Percentiles rank a stretch among this genome's conserved stretches.
These are phyloP conservation scores for Drosophila dives DNA, from an alignment of 2,888 invertebrate genomes.

Conservation along the genomic window DNA sequence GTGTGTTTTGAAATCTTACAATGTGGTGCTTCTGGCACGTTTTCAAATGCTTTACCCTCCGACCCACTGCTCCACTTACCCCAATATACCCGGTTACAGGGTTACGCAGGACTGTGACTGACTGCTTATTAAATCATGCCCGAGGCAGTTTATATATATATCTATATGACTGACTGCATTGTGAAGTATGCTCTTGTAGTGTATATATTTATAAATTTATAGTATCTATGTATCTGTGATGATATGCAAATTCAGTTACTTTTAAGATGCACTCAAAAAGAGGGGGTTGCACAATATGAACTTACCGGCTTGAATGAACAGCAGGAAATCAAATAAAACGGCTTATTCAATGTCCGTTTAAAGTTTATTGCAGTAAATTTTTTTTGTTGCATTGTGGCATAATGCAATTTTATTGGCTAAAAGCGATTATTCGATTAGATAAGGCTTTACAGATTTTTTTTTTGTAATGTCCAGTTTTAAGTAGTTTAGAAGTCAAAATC, in stretches of 20 bases:
- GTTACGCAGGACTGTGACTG: constrained; percentile 22
- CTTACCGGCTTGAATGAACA: background rate
- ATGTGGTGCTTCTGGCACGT: constrained; percentile 20
- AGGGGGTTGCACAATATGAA: background rate
- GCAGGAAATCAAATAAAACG: constrained; percentile 2
- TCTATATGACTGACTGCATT: constrained; percentile 26
- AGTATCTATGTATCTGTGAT: background rate
- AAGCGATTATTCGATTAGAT: background rate
- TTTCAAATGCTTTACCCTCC: constrained; percentile 41
- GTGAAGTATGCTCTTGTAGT: background rate
- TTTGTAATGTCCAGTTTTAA: background rate
- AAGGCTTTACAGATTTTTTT: background rate
- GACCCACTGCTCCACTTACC: constrained; percentile 6
- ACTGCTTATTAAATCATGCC: constrained; percentile 68
- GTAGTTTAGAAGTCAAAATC: background rate
- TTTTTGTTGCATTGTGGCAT: background rate
- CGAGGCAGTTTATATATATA: constrained; percentile 46
- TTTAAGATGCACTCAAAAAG: constrained; percentile 22
- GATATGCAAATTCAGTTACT: constrained; percentile 37
- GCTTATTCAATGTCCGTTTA: background rate
- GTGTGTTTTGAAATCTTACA: constrained; percentile 46
- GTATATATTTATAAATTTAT: background rate
- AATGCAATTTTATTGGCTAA: background rate
- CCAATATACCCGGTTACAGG: background rate
- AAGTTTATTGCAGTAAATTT: background rate